Evolutionary conservation across 2,113 vertebrate genomes (phyloP), one percentile per base, ranked within the genome.

Genomic region (Dasypus novemcinctus): DNA sequence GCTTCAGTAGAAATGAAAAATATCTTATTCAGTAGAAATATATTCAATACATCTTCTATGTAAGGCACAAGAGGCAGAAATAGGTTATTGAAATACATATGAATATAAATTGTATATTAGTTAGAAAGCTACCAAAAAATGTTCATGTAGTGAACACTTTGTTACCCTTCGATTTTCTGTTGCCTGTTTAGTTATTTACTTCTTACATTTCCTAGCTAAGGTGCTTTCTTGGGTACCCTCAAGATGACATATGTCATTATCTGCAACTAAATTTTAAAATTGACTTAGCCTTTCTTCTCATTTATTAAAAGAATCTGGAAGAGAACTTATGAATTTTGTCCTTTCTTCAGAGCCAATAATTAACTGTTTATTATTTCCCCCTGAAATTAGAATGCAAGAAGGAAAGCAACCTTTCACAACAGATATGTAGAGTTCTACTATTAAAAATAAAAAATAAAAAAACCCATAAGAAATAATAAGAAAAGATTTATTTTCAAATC

Each of bases 111-210:
- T 97, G 93, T 98, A 41, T 96, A 97, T 97, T 98, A 98, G 96
- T 98, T 98, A 97, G 97, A 98, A 98, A 97, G 93, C 97, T 97
- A 98, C 97, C 76, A 95, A 96, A 98, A 98, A 97, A 97, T 98
- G 93, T 97, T 97, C 96, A 97, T 98, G 97, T 78, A 94, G 95
- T 97, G 96, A 97, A 93, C 87, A 98, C 87, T 97, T 86, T 0
- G 59, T 95, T 95, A 84, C 43, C 43, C 88, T 98, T 98, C 68
- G 88, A 98, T 98, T 95, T 98, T 97, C 97, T 98, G 96, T 98
- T 95, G 95, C 87, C 92, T 96, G 95, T 97, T 91, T 96, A 96
- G 95, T 97, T 96, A 98, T 98, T 98, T 98, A 97, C 89, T 96
- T 96, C 96, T 93, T 95, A 81, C 10, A 96, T 29, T 92, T 90